Conservation (phyloP, 2,888 invertebrate species). For the Iphiclides podalirius region DNA sequence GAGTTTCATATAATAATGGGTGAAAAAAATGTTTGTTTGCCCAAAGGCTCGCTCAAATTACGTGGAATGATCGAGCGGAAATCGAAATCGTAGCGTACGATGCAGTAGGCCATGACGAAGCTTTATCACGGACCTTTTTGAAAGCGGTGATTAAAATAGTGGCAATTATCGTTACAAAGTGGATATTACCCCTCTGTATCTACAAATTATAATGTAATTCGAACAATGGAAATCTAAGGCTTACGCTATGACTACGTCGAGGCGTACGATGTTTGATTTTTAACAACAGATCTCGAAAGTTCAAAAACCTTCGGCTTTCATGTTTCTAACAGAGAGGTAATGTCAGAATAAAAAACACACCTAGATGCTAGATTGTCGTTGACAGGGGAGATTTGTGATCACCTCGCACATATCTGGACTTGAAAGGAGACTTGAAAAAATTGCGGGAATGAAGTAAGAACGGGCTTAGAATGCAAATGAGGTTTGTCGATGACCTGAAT, state of each 20-base stretch:
- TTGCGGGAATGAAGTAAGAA: constrained; percentile 40
- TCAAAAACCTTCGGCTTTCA: constrained; percentile 8
- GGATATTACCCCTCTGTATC: constrained; percentile 37
- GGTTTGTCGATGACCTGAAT: constrained; percentile 53
- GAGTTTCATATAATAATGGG: neutral
- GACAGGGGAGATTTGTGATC: constrained; percentile 31
- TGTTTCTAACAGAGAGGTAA: neutral
- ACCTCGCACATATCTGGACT: constrained; percentile 40
- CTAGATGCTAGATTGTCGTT: constrained; percentile 32
- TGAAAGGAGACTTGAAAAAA: constrained; percentile 35
- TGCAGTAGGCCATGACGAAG: constrained; percentile 33
- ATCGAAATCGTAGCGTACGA: constrained; percentile 34
- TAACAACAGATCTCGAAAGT: constrained; percentile 1
- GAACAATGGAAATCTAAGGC: constrained; percentile 34
- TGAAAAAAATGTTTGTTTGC: constrained; percentile 30
- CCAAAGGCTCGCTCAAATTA: constrained; percentile 35
- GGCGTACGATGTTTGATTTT: neutral
- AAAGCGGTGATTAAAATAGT: constrained; percentile 30
- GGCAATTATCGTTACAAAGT: constrained; percentile 29
- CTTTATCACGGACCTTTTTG: constrained; percentile 38
- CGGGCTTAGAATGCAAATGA: constrained; percentile 71
- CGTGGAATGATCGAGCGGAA: constrained; percentile 46
- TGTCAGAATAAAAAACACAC: constrained; percentile 12
- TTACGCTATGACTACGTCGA: too few species aligned
- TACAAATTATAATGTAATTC: constrained; percentile 36